Conservation (phyloP, 2,888 invertebrate species). For the Nasonovia ribisnigri region DNA sequence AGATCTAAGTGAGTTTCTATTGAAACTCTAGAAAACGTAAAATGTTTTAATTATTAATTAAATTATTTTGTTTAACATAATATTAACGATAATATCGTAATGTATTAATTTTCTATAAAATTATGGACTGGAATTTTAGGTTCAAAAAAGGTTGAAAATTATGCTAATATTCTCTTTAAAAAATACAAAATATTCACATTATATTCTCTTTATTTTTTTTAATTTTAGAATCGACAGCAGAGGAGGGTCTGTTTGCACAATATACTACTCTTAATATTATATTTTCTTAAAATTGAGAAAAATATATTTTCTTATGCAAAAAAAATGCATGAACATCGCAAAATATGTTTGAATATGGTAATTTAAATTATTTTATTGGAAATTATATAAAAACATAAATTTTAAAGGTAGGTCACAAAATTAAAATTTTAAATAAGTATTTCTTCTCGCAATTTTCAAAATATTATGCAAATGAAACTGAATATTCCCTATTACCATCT, state of each 20-base stretch:
- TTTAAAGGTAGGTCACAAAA: neutral
- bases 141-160: neutral
- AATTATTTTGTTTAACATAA: neutral
- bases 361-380: neutral
- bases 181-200: neutral
- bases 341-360: neutral
- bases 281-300: neutral
- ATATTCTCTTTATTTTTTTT: no score
- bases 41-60: neutral
- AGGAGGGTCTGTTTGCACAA: no score
- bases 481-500: neutral
- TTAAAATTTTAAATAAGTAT: neutral
- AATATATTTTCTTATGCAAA: neutral
- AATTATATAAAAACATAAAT: neutral
- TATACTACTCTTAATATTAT: no score
- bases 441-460: neutral
- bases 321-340: neutral
- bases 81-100: neutral
- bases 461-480: no score
- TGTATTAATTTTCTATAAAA: neutral
- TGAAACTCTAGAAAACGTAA: neutral
- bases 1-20: neutral
- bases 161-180: neutral
- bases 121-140: neutral
- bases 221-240: no score